A percentile compares a stretch with the other conserved stretches of the same genome.
Evolutionary conservation across 2,888 invertebrate genomes (phyloP).

Genomic region (Pyrgus malvae): DNA sequence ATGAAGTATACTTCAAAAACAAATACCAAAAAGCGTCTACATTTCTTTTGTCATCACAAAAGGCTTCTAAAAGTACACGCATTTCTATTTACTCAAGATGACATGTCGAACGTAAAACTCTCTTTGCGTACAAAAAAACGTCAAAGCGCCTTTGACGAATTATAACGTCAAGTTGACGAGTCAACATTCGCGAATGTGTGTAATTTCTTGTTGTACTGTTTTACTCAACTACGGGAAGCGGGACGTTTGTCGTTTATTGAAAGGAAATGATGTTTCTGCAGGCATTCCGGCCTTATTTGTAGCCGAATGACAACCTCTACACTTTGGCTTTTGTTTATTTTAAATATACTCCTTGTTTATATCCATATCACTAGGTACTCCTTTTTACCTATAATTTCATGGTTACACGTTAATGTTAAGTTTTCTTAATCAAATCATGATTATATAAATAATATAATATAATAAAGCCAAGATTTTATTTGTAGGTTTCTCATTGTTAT

Average conservation of each 20-base stretch:
- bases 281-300: slow-evolving; percentile 19
- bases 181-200: slow-evolving; percentile 49
- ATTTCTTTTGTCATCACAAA: slow-evolving; percentile 11
- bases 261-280: slow-evolving; percentile 22
- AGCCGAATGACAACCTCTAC: background rate
- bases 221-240: slow-evolving; percentile 22
- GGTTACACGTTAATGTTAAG: no score
- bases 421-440: no score
- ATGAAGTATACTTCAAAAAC: background rate
- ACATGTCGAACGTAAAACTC: slow-evolving; percentile 63
- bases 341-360: slow-evolving; percentile 6
- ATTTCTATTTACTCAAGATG: slow-evolving; percentile 58
- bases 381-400: no score
- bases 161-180: slow-evolving; percentile 62
- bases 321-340: slow-evolving; percentile 2
- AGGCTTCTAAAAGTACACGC: background rate
- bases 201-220: slow-evolving; percentile 26
- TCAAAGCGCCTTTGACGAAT: slow-evolving; percentile 73
- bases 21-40: background rate
- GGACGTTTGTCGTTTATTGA: slow-evolving; percentile 24
- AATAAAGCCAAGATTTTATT: no score
- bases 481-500: no score
- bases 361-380: no score
- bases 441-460: no score
- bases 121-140: slow-evolving; percentile 51